Evolutionary conservation across 2,888 invertebrate genomes (phyloP), one percentile per base, ranked within the genome.

Genomic region (Cerceris rybyensis): DNA sequence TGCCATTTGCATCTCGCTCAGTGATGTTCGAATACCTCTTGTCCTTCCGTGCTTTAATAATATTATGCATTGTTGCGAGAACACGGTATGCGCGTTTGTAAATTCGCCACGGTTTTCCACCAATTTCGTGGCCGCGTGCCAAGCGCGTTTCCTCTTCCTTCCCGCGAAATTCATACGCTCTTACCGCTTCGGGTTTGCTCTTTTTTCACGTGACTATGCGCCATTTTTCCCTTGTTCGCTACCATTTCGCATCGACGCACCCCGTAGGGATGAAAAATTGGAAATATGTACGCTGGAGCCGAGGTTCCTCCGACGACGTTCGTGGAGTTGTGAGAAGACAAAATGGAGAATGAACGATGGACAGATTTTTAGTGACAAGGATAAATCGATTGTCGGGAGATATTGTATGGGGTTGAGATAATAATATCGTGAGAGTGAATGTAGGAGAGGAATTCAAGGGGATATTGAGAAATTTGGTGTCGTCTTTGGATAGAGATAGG

Each of bases 1-100:
- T 80, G 28, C 75, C 63, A 68, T 73, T 70, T 63, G 60, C 52
- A 43, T 39, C 54, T 72, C 52, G 63, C 72, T 60, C 66, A 69
- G 52, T 52, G 69, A 63, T 65, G 63, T 63, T 68, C 76, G 69
- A 78, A 81, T 81, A 81, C 74, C 80, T 75, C 79, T 78, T 72
- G 70, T 61, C 54, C 58, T 41, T 54, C 43, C 69, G 54, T 72
- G 69, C 78, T 82, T 83, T 86, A 86, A 86, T 82, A 80, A 86
- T 83, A 85, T 84, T 82, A 84, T 81, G 84, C 84, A 80, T 80
- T 79, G 84, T 76, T 80, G 80, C 66, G 71, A 84, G 75, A 28
- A 28, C 67, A 58, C 72, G 75, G 78, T 75, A 78, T 82, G 75
- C 70, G 71, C 64, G 74, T 69, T 81, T 76, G 78, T 79, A 78